A percentile compares a stretch with the other conserved stretches of the same genome.
phyloP scores from a whole-genome alignment of 64 coral and sea anemone species.

The Cladopsammia gracilis region DNA sequence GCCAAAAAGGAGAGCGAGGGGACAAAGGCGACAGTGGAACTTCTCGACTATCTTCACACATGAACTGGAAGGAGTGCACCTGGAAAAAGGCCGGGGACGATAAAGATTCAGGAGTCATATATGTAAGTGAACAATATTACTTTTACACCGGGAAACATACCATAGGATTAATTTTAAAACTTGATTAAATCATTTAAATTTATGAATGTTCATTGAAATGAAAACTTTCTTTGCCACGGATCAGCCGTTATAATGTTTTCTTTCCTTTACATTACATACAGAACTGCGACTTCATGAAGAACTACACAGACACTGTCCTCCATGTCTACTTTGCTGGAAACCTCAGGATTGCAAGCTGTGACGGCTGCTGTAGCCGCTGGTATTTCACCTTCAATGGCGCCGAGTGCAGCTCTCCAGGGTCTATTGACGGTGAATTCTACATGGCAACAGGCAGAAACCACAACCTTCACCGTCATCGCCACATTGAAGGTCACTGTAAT shows the following conservation, averaged over 20 bases:
- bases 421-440: constrained; percentile 4
- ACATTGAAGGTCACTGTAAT: constrained; percentile 47
- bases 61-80: neutral
- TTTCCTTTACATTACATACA: no score
- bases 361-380: neutral
- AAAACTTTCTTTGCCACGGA: no score
- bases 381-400: neutral
- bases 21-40: no score
- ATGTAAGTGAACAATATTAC: neutral
- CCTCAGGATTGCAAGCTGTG: constrained; percentile 3
- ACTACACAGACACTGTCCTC: constrained; percentile 9
- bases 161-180: no score
- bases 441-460: neutral
- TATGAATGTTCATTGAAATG: neutral
- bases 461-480: constrained; percentile 5
- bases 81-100: no score
- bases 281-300: constrained; percentile 34
- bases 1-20: no score
- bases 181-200: no score
- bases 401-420: neutral
- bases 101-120: neutral
- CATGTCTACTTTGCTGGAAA: constrained; percentile 44
- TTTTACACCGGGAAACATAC: neutral
- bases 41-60: no score
- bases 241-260: no score